phyloP scores from a whole-genome alignment of 2,113 vertebrate genomes.

The Rhagologus leucostigma region DNA sequence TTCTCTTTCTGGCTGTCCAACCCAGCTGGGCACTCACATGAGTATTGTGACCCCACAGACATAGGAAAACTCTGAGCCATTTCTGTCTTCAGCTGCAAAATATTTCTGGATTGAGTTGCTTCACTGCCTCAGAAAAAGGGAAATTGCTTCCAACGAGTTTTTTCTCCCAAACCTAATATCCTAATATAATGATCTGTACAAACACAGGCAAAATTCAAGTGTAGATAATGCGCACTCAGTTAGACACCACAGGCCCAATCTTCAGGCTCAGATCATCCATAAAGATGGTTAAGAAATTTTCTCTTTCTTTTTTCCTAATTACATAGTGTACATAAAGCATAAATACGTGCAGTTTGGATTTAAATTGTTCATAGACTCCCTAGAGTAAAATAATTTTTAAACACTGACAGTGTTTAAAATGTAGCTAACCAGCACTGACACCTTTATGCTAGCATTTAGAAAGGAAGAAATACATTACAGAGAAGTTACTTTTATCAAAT shows the following conservation, averaged over 20 bases:
- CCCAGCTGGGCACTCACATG: neutral
- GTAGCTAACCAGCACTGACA: conserved; percentile 27
- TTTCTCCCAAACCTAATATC: neutral
- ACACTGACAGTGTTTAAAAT: conserved; percentile 6
- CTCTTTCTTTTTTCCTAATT: conserved; percentile 7
- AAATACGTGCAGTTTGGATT: conserved; percentile 6
- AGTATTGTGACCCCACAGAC: neutral
- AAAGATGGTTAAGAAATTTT: neutral
- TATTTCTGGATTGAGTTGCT: neutral
- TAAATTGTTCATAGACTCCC: conserved; percentile 6
- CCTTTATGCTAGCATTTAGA: conserved; percentile 6
- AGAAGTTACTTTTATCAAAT: conserved; percentile 57
- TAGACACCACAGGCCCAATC: neutral
- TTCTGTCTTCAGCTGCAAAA: neutral
- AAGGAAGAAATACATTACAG: conserved; percentile 10
- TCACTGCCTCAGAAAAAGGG: neutral
- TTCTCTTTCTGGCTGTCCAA: neutral
- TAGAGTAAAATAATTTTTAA: conserved; percentile 1
- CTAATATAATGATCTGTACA: neutral
- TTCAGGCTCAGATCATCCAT: neutral
- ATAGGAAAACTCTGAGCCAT: neutral
- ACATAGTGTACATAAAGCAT: neutral
- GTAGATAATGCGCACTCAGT: neutral
- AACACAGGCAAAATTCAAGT: neutral
- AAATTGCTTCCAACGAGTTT: neutral